Evolutionary conservation across 2,888 invertebrate genomes (phyloP), one percentile per base, ranked within the genome.

Genomic region (Leptarthrus brevirostris): DNA sequence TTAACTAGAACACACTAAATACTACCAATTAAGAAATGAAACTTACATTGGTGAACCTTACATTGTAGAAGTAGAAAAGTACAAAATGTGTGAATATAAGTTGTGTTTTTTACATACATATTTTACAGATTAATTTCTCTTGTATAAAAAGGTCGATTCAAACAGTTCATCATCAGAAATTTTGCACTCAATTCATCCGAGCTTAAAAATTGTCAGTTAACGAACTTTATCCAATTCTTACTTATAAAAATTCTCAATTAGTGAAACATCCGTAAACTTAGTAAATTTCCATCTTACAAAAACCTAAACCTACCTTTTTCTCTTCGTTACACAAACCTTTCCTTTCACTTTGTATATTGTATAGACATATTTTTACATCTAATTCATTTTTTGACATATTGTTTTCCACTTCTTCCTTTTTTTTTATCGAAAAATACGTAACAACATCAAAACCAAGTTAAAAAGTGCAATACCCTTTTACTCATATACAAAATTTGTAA

Each of bases 371-470:
- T 36, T 58, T 16, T 58, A 16, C 36, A 34, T 20, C 18, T 12
- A 49, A 49, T 49, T 49, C 49, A 49, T 44, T 14, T 4, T 14
- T 12, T 44, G n/a, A n/a, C n/a, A n/a, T n/a, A n/a, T n/a, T 14
- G 4, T 14, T 1, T 30, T 44, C 12, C 4, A 44, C 12, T 44
- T 44, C 12, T 12, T 12, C 49, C 5, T 49, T 49, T 49, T 49
- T 20, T 20, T 20, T 18, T 49, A 20, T 49, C 49, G 6, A 49
- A 49, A 49, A 49, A 49, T 18, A 49, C 49, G 20, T 64, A 64
- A 64, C 64, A 64, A 64, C 64, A 64, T 44, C 64, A 64, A 64
- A 64, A 64, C 26, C 22, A 64, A 47, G 64, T 40, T 12, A 40
- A 47, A 64, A 24, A 44, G 24, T 16, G 49, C 44, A 64, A 64